Conservation (phyloP, 2,113 vertebrate genomes). For the Redunca redunca region DNA sequence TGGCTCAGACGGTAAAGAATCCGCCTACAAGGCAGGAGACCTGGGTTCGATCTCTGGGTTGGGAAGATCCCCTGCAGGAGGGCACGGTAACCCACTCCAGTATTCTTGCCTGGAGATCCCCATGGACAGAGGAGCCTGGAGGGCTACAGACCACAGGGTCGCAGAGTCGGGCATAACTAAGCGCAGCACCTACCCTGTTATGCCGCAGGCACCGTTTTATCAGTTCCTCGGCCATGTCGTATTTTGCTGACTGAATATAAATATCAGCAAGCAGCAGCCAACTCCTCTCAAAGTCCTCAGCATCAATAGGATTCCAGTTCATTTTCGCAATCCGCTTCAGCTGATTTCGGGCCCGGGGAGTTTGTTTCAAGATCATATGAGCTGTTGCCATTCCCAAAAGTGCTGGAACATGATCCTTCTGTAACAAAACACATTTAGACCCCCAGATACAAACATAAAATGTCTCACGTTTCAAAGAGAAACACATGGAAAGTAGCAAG, state of each 20-base stretch:
- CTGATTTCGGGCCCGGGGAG: constrained; percentile 93
- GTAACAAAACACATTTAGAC: constrained; percentile 54
- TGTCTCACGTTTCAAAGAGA: neutral
- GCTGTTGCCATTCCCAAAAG: constrained; percentile 97
- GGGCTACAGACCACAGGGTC: neutral
- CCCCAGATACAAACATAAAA: neutral
- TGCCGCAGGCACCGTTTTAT: constrained; percentile 92
- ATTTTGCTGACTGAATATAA: constrained; percentile 98
- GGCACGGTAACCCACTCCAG: neutral
- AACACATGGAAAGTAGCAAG: neutral
- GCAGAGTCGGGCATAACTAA: neutral
- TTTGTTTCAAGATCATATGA: constrained; percentile 98
- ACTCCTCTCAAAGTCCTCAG: constrained; percentile 98
- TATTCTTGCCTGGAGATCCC: neutral
- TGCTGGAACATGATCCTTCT: constrained; percentile 96
- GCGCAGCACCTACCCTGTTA: constrained; percentile 86
- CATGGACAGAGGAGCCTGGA: neutral
- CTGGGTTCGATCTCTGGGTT: neutral
- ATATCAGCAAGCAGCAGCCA: constrained; percentile 97
- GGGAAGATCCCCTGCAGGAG: neutral
- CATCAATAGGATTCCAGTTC: constrained; percentile 95
- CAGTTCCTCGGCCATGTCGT: constrained; percentile 93
- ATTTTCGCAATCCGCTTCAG: constrained; percentile 97
- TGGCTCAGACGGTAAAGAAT: neutral
- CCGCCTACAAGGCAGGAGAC: neutral